A percentile compares a stretch with the other conserved stretches of the same genome.
Conservation (phyloP, 2,888 invertebrate species). For the Steinernema carpocapsae region DNA sequence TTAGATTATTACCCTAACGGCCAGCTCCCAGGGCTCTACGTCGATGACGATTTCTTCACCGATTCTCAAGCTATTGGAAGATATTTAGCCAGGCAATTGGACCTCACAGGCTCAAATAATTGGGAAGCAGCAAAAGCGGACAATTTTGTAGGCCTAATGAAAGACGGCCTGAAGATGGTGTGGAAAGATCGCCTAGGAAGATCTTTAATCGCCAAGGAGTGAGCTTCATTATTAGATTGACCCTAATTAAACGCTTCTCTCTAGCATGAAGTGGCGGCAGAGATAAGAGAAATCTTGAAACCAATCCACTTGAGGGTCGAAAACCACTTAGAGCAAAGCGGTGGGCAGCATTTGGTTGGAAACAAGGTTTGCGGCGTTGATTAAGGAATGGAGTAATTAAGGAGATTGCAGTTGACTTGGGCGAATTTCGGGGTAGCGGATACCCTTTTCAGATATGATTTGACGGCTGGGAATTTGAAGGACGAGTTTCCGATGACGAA, state of each 20-base stretch:
- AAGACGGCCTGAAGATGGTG: neutral
- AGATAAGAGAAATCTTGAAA: neutral
- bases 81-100: conserved; percentile 3
- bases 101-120: conserved; percentile 2
- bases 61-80: conserved; percentile 6
- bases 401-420: conserved; percentile 1
- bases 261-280: neutral
- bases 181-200: neutral
- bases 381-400: neutral
- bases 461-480: neutral
- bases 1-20: conserved; percentile 81
- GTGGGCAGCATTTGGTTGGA: neutral
- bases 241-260: no score
- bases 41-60: conserved; percentile 14
- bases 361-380: neutral
- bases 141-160: neutral
- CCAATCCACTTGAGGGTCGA: neutral
- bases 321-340: neutral
- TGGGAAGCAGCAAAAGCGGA: conserved; percentile 29
- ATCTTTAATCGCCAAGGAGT: neutral
- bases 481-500: neutral
- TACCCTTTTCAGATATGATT: neutral
- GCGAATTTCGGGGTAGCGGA: neutral
- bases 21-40: conserved; percentile 84
- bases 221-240: neutral